A percentile compares a stretch with the other conserved stretches of the same genome.
These are phyloP conservation scores for Rhinogobio ventralis DNA, from an alignment of 2,797 vertebrate species.

Conservation along the genomic window DNA sequence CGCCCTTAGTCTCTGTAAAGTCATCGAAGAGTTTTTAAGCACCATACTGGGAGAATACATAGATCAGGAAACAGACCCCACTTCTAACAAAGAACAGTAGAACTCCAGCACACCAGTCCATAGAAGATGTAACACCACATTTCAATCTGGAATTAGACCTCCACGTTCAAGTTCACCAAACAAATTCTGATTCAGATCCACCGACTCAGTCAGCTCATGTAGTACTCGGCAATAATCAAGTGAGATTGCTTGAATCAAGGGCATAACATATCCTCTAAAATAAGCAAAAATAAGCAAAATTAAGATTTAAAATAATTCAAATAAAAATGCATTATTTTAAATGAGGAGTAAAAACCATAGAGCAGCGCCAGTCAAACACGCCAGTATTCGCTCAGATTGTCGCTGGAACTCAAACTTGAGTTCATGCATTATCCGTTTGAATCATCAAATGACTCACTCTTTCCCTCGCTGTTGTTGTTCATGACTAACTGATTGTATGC, in stretches of 20 bases:
- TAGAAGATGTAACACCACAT: not conserved
- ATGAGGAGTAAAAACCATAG: too few species aligned
- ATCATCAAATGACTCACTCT: not conserved
- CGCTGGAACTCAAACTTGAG: not conserved
- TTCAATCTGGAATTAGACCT: not conserved
- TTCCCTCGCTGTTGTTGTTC: not conserved
- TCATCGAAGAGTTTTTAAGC: not conserved
- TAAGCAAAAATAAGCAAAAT: too few species aligned
- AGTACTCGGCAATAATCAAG: too few species aligned
- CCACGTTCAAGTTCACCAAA: not conserved
- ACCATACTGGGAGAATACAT: not conserved
- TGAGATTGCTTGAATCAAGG: too few species aligned
- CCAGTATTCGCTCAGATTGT: too few species aligned
- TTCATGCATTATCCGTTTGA: not conserved
- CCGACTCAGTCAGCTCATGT: too few species aligned
- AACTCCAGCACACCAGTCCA: not conserved
- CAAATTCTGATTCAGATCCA: not conserved
- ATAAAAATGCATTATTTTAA: too few species aligned
- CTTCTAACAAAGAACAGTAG: not conserved
- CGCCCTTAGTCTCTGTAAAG: not conserved
- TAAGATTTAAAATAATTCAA: too few species aligned
- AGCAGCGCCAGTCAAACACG: too few species aligned
- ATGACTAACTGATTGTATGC: not conserved
- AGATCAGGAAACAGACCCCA: not conserved
- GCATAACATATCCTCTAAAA: too few species aligned